Percentiles rank a stretch among this genome's conserved stretches.
Evolutionary conservation across 2,797 vertebrate genomes (phyloP).

Genomic region (Smutsia temminckii): DNA sequence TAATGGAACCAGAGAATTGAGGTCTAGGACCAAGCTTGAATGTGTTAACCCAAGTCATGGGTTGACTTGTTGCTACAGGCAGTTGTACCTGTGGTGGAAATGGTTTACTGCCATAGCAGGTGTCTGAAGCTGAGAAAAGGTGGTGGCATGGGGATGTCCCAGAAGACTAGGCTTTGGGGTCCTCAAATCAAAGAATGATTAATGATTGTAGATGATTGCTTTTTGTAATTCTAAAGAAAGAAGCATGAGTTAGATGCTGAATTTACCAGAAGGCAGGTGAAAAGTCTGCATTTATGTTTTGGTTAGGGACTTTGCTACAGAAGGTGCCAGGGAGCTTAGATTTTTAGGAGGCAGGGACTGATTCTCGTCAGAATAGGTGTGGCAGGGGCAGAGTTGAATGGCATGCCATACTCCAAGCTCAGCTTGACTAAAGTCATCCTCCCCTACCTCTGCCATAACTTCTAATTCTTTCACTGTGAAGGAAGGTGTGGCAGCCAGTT

Average conservation of each 20-base stretch:
- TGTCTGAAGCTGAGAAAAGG: neutral
- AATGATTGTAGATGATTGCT: neutral
- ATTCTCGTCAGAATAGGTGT: neutral
- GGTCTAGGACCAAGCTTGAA: neutral
- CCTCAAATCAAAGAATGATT: neutral
- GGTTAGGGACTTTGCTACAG: neutral
- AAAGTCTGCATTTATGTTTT: constrained; percentile 10
- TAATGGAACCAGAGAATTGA: neutral
- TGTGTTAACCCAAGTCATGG: neutral
- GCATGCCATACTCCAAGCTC: neutral
- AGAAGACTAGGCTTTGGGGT: neutral
- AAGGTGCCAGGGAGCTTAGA: neutral
- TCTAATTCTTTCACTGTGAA: constrained; percentile 1
- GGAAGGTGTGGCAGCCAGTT: neutral
- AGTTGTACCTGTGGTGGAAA: neutral
- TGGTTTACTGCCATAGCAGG: neutral
- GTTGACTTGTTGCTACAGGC: neutral
- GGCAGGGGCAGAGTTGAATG: neutral
- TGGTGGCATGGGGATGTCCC: neutral
- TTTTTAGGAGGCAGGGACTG: neutral
- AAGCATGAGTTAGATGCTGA: constrained; percentile 5
- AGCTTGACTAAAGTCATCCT: neutral
- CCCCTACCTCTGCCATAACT: neutral
- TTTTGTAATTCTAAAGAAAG: neutral
- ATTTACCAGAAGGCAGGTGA: neutral